A percentile compares a stretch with the other conserved stretches of the same genome.
phyloP scores from a whole-genome alignment of 2,888 invertebrate species.

The Polyommatus icarus region DNA sequence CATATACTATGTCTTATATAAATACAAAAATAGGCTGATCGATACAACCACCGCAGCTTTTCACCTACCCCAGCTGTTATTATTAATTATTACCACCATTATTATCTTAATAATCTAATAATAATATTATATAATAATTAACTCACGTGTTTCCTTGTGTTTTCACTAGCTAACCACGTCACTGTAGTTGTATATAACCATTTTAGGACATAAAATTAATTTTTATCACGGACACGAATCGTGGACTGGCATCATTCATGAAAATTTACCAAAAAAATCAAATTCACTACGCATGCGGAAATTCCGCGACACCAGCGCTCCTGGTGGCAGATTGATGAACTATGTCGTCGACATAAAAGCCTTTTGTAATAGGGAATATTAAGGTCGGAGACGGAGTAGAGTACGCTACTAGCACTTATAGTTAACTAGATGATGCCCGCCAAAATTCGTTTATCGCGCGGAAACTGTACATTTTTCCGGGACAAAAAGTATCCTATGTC shows the following conservation, averaged over 20 bases:
- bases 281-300: conserved; percentile 67
- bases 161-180: conserved; percentile 71
- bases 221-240: conserved; percentile 62
- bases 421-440: too few species aligned
- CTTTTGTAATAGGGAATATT: neutral
- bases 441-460: too few species aligned
- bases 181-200: conserved; percentile 59
- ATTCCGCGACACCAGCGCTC: conserved; percentile 46
- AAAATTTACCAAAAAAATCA: conserved; percentile 59
- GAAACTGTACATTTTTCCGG: too few species aligned
- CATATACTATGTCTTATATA: conserved; percentile 43
- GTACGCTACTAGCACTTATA: too few species aligned
- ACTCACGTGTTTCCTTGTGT: conserved; percentile 60
- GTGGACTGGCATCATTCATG: conserved; percentile 74
- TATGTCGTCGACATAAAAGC: conserved; percentile 23
- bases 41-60: conserved; percentile 80
- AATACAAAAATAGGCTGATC: conserved; percentile 64
- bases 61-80: neutral
- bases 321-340: conserved; percentile 42
- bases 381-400: too few species aligned
- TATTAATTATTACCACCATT: neutral
- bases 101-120: conserved; percentile 26
- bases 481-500: too few species aligned
- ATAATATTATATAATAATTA: conserved; percentile 32
- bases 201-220: conserved; percentile 68